Conservation (phyloP, 2,113 vertebrate species). For the Cynoglossus semilaevis region DNA sequence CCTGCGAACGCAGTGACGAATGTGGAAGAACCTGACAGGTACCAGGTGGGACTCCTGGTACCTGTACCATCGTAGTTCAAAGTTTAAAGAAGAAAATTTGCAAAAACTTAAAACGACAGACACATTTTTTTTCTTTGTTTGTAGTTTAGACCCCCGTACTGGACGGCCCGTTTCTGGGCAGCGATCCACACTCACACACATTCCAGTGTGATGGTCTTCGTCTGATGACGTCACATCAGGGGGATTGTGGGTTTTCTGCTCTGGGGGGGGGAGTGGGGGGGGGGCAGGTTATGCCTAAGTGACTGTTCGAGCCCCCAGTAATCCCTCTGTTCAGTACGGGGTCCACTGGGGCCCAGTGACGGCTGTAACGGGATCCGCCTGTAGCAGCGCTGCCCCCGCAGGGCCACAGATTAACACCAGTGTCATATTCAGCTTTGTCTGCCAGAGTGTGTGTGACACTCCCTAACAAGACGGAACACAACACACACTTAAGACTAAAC, state of each 20-base stretch:
- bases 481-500: slow-evolving; percentile 21
- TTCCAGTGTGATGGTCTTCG: slow-evolving; percentile 11
- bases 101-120: too few species aligned
- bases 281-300: slow-evolving; percentile 53
- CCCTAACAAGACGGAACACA: slow-evolving; percentile 43
- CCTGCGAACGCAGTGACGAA: too few species aligned
- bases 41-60: too few species aligned
- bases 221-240: slow-evolving; percentile 66
- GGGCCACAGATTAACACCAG: slow-evolving; percentile 89
- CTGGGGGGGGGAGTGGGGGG: too few species aligned
- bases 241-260: slow-evolving; percentile 30
- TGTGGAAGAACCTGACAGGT: too few species aligned
- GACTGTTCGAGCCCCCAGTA: slow-evolving; percentile 61
- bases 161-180: slow-evolving; percentile 34
- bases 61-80: too few species aligned
- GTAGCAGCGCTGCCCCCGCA: slow-evolving; percentile 83
- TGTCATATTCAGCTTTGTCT: slow-evolving; percentile 85
- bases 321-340: slow-evolving; percentile 64
- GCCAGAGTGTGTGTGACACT: slow-evolving; percentile 74
- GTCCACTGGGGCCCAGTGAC: slow-evolving; percentile 81
- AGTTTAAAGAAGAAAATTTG: too few species aligned
- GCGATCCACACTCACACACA: slow-evolving; percentile 6
- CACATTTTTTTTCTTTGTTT: slow-evolving; percentile 2
- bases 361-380: slow-evolving; percentile 89
- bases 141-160: slow-evolving; percentile 10